Percentiles rank a stretch among this genome's conserved stretches.
Evolutionary conservation across 1,140 invertebrate genomes (phyloP).

Genomic region (Ceratosolen solmsi): DNA sequence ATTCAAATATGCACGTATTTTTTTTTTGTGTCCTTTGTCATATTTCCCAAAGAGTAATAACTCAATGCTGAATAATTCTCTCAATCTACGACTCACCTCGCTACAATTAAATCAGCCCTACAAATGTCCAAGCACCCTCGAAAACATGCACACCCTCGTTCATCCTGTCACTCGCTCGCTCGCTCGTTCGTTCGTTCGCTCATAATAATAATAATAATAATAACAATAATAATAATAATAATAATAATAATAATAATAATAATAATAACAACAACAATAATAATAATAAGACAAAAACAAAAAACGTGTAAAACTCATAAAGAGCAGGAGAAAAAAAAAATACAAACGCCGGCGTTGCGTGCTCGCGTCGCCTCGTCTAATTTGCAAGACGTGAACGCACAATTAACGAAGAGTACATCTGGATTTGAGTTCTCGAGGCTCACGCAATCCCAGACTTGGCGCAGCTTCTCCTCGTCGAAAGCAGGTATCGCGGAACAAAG

Average conservation of each 20-base stretch:
- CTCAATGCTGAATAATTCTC: background rate
- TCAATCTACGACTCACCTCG: background rate
- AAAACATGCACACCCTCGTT: too few species aligned
- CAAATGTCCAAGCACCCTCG: too few species aligned
- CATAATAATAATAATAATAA: too few species aligned
- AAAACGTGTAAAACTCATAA: background rate
- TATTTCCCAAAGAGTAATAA: background rate
- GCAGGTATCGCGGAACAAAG: conserved; percentile 11
- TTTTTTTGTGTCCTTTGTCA: background rate
- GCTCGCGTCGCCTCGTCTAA: conserved; percentile 24
- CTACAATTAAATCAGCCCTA: background rate
- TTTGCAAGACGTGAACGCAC: conserved; percentile 26
- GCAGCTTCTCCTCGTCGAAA: background rate
- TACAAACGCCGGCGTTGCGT: background rate
- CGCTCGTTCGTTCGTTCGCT: too few species aligned
- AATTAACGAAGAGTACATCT: conserved; percentile 41
- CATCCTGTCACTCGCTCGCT: background rate
- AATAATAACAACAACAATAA: too few species aligned
- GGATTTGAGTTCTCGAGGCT: conserved; percentile 25
- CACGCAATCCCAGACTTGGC: too few species aligned
- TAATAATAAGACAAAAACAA: background rate
- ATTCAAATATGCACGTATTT: background rate
- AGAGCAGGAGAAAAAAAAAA: background rate
- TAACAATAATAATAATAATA: too few species aligned
- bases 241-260: too few species aligned